Evolutionary conservation across 2,113 vertebrate species (phyloP).

Genomic region (Oreochromis spilurus): DNA sequence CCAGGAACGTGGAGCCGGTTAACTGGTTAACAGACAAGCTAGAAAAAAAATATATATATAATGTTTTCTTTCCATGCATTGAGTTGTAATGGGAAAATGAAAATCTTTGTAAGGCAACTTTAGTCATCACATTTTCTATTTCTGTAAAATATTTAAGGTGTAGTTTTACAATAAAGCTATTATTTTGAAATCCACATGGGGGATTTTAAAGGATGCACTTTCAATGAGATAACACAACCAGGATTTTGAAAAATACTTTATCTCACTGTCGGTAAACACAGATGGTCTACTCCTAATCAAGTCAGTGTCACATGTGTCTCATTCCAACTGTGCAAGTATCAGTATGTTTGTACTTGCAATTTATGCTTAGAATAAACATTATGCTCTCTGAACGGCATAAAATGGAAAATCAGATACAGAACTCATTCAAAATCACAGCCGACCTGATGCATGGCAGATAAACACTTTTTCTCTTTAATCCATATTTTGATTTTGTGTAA

Average conservation of each 20-base stretch:
- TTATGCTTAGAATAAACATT: background rate
- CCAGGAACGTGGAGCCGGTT: background rate
- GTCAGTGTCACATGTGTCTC: conserved; percentile 7
- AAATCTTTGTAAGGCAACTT: background rate
- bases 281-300: conserved; percentile 14
- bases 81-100: background rate
- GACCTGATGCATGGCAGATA: background rate
- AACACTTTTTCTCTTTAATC: background rate
- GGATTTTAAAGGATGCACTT: conserved; percentile 4
- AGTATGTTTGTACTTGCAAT: background rate
- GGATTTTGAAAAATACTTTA: conserved; percentile 2
- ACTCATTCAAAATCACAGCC: background rate
- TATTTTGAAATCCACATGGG: background rate
- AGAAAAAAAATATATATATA: background rate
- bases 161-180: background rate
- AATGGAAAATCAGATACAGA: background rate
- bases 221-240: background rate
- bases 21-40: background rate
- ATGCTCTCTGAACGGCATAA: background rate
- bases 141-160: background rate
- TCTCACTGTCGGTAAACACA: conserved; percentile 22
- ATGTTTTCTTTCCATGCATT: background rate
- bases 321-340: conserved; percentile 21
- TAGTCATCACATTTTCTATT: background rate
- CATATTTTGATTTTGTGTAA: background rate